Percentiles rank a stretch among this genome's conserved stretches.
phyloP scores from a whole-genome alignment of 2,888 invertebrate genomes.

The Drosophila meridionalis region DNA sequence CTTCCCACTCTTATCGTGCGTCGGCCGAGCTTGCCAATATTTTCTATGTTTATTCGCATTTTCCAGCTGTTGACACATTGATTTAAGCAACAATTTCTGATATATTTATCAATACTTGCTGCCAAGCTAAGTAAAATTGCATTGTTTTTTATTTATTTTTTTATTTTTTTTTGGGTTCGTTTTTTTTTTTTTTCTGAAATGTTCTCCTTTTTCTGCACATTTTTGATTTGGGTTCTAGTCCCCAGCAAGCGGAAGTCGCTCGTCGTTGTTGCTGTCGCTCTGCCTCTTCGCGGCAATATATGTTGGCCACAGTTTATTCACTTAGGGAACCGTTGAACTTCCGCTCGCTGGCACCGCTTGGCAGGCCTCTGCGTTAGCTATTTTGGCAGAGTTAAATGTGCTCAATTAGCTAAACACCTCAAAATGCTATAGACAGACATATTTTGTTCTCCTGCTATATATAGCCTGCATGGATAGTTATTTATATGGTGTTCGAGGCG shows the following conservation, averaged over 20 bases:
- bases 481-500: background rate
- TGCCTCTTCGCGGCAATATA: conserved; percentile 21
- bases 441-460: background rate
- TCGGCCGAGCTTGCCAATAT: conserved; percentile 67
- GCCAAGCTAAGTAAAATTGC: conserved; percentile 60
- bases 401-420: conserved; percentile 54
- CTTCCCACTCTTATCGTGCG: conserved; percentile 47
- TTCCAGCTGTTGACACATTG: conserved; percentile 62
- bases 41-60: conserved; percentile 57
- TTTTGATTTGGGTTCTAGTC: conserved; percentile 42
- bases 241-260: conserved; percentile 58
- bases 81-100: conserved; percentile 69
- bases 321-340: conserved; percentile 69
- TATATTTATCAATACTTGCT: conserved; percentile 65
- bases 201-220: background rate
- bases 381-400: conserved; percentile 43
- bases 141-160: conserved; percentile 46
- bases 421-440: background rate
- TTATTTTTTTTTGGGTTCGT: background rate
- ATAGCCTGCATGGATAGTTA: background rate
- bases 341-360: conserved; percentile 57
- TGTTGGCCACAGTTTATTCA: conserved; percentile 73
- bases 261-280: conserved; percentile 35
- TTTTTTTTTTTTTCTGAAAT: background rate
- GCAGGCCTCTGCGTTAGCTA: conserved; percentile 26